Evolutionary conservation across 2,113 vertebrate species (phyloP).

Genomic region (Oxygymnocypris stewartii): DNA sequence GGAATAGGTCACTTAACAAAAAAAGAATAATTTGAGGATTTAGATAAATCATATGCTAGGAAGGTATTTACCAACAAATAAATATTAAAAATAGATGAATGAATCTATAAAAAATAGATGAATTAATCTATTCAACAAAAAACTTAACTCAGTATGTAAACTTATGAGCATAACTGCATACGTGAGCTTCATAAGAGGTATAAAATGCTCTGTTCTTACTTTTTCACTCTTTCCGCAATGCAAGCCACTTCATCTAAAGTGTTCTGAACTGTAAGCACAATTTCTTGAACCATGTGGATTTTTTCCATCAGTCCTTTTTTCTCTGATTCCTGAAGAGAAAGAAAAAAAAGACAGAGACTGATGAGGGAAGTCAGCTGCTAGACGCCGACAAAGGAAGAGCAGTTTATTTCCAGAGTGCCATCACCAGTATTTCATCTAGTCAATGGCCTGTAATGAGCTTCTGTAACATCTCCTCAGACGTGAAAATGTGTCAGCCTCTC

Average conservation of each 20-base stretch:
- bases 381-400: constrained; percentile 66
- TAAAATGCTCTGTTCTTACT: constrained; percentile 77
- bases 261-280: constrained; percentile 88
- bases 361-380: constrained; percentile 69
- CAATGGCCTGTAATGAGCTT: constrained; percentile 75
- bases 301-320: constrained; percentile 93
- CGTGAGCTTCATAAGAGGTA: constrained; percentile 19
- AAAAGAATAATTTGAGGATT: no score
- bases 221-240: constrained; percentile 93
- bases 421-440: constrained; percentile 75
- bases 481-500: constrained; percentile 70
- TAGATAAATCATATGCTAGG: background rate
- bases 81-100: no score
- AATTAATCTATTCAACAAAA: background rate
- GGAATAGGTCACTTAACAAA: background rate
- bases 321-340: constrained; percentile 81
- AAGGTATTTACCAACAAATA: background rate
- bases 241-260: constrained; percentile 88
- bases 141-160: background rate
- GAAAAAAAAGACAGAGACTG: constrained; percentile 60
- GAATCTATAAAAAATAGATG: background rate
- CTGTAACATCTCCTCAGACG: constrained; percentile 67
- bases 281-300: constrained; percentile 96
- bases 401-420: constrained; percentile 69
- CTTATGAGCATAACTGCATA: background rate